Evolutionary conservation across 2,888 invertebrate species (phyloP).

Genomic region (Drosophila parthenogenetica): DNA sequence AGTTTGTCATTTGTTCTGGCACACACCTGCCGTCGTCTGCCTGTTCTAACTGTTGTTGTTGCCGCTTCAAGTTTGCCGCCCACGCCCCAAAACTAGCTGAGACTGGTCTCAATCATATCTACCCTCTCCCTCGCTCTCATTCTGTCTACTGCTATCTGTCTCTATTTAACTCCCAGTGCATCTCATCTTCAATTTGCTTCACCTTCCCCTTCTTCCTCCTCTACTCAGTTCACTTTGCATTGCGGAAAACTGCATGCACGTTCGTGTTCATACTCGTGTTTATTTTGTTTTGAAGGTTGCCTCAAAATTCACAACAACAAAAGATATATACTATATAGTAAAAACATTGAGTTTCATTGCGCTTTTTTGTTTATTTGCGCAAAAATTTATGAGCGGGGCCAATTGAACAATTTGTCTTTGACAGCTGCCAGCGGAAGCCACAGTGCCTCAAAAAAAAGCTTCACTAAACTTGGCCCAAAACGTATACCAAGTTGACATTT

Average conservation of each 20-base stretch:
- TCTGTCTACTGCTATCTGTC: neutral
- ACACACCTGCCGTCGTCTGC: slow-evolving; percentile 69
- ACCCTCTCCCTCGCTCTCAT: slow-evolving; percentile 7
- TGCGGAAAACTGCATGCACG: slow-evolving; percentile 79
- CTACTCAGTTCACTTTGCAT: slow-evolving; percentile 48
- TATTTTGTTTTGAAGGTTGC: slow-evolving; percentile 67
- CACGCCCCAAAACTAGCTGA: slow-evolving; percentile 64
- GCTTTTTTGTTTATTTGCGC: slow-evolving; percentile 50
- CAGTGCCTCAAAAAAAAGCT: slow-evolving; percentile 13
- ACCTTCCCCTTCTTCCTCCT: neutral
- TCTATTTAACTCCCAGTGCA: neutral
- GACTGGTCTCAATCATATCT: slow-evolving; percentile 32
- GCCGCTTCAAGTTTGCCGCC: slow-evolving; percentile 53
- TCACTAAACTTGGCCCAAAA: slow-evolving; percentile 16
- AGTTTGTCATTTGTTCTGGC: slow-evolving; percentile 58
- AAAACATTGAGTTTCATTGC: slow-evolving; percentile 54
- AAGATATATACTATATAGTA: neutral
- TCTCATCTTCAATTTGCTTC: slow-evolving; percentile 13
- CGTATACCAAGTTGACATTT: neutral
- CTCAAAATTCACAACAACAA: slow-evolving; percentile 34
- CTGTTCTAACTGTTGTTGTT: slow-evolving; percentile 26
- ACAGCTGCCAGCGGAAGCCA: slow-evolving; percentile 54
- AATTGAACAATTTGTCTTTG: slow-evolving; percentile 59
- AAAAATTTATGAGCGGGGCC: slow-evolving; percentile 52
- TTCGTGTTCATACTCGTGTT: slow-evolving; percentile 62